Percentiles rank a stretch among this genome's conserved stretches.
Conservation (phyloP, 2,797 vertebrate genomes). For the Pseudomugil tenellus region DNA sequence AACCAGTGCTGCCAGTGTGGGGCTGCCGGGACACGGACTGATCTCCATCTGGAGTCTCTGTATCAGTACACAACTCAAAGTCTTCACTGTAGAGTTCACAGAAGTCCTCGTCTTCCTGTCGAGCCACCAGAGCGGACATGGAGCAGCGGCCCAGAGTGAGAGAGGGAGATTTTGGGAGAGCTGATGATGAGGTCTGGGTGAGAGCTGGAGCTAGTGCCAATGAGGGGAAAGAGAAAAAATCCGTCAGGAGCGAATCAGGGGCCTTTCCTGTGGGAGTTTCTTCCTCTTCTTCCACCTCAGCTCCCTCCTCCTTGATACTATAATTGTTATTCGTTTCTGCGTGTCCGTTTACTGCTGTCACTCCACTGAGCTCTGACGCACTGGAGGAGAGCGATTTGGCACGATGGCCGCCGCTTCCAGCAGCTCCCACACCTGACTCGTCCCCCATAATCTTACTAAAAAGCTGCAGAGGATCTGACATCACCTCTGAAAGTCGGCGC, state of each 20-base stretch:
- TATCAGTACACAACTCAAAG: conserved; percentile 88
- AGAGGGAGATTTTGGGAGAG: conserved; percentile 64
- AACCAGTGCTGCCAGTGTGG: conserved; percentile 85
- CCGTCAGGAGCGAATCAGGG: conserved; percentile 65
- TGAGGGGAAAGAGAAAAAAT: conserved; percentile 80
- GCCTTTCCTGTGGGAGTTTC: conserved; percentile 69
- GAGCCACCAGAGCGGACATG: conserved; percentile 89
- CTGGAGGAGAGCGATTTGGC: conserved; percentile 94
- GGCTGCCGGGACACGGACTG: conserved; percentile 81
- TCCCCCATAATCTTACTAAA: conserved; percentile 99
- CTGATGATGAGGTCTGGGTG: conserved; percentile 49
- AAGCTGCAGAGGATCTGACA: conserved; percentile 95
- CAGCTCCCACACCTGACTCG: conserved; percentile 82
- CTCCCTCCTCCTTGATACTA: conserved; percentile 94
- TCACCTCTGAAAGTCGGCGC: conserved; percentile 95
- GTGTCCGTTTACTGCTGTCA: conserved; percentile 88
- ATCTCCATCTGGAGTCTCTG: conserved; percentile 84
- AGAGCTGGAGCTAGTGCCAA: conserved; percentile 64
- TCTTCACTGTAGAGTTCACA: conserved; percentile 94
- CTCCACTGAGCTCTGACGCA: conserved; percentile 91
- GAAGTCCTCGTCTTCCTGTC: conserved; percentile 96
- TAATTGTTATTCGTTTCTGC: conserved; percentile 90
- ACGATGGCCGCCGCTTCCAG: conserved; percentile 83
- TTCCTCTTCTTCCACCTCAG: conserved; percentile 83
- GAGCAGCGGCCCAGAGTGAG: conserved; percentile 91